Evolutionary conservation across 2,113 vertebrate species (phyloP).

Genomic region (Bombycilla garrulus): DNA sequence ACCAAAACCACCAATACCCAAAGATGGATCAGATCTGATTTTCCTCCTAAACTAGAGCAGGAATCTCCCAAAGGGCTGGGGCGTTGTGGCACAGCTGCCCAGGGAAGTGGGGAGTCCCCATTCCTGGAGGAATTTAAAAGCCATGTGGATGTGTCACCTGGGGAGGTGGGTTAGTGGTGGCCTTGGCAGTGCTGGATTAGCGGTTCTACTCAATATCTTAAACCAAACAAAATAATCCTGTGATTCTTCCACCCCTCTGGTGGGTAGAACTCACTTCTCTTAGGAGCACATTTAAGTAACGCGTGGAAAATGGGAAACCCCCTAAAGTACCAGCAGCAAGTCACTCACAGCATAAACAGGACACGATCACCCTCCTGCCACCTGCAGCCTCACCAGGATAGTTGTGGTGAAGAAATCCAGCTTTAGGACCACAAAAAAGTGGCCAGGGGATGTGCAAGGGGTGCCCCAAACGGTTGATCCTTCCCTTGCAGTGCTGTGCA

Average conservation of each 20-base stretch:
- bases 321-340: rapidly evolving
- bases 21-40: neutral
- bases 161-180: neutral
- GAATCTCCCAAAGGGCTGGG: neutral
- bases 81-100: neutral
- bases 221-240: neutral
- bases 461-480: rapidly evolving
- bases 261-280: neutral
- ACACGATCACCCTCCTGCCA: rapidly evolving
- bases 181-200: neutral
- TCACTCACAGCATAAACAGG: rapidly evolving
- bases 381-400: rapidly evolving
- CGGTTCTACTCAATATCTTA: neutral
- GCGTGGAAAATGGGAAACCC: neutral
- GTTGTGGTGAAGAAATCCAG: neutral
- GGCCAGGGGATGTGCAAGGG: rapidly evolving
- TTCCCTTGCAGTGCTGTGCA: rapidly evolving
- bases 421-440: neutral
- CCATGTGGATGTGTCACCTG: neutral
- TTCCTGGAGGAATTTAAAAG: neutral
- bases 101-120: neutral
- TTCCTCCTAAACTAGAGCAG: neutral
- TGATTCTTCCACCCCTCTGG: neutral
- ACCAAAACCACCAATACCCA: no score
- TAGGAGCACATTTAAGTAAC: rapidly evolving